phyloP scores from a whole-genome alignment of 2,888 invertebrate genomes.

The Andrena trimmerana region DNA sequence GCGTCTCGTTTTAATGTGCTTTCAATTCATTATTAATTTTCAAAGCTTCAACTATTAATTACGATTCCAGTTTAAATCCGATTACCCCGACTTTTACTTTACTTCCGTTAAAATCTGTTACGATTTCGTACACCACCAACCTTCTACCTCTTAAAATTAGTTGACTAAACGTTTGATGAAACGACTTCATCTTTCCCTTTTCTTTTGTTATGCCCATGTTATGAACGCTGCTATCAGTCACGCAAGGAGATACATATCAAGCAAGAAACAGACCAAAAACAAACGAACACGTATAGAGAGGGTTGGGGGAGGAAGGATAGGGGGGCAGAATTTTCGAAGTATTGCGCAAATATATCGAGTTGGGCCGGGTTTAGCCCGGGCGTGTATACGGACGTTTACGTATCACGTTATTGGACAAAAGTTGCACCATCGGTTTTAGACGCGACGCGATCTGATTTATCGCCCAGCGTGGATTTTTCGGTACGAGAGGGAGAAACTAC shows the following conservation, averaged over 20 bases:
- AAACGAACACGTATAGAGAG: slow-evolving; percentile 1
- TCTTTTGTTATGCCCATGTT: too few species aligned
- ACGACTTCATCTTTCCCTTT: too few species aligned
- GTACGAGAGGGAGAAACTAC: slow-evolving; percentile 70
- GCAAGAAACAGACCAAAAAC: not conserved
- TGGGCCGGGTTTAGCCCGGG: slow-evolving; percentile 38
- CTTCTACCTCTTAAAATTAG: too few species aligned
- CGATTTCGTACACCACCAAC: too few species aligned
- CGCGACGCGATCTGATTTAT: slow-evolving; percentile 79
- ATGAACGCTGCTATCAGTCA: too few species aligned
- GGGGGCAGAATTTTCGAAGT: slow-evolving; percentile 10
- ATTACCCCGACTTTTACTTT: too few species aligned
- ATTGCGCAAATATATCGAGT: slow-evolving; percentile 63
- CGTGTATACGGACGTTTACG: slow-evolving; percentile 68
- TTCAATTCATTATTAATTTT: too few species aligned
- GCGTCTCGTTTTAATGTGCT: too few species aligned
- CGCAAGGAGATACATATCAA: not conserved
- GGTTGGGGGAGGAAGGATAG: not conserved
- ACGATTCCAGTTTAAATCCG: too few species aligned
- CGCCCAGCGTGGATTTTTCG: slow-evolving; percentile 70
- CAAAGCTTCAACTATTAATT: too few species aligned
- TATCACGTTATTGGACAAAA: slow-evolving; percentile 79
- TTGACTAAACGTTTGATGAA: too few species aligned
- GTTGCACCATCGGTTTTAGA: slow-evolving; percentile 78
- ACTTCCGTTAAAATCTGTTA: too few species aligned